Percentiles rank a stretch among this genome's conserved stretches.
These are phyloP conservation scores for Heliconius sara DNA, from an alignment of 2,888 invertebrate species.

Conservation along the genomic window DNA sequence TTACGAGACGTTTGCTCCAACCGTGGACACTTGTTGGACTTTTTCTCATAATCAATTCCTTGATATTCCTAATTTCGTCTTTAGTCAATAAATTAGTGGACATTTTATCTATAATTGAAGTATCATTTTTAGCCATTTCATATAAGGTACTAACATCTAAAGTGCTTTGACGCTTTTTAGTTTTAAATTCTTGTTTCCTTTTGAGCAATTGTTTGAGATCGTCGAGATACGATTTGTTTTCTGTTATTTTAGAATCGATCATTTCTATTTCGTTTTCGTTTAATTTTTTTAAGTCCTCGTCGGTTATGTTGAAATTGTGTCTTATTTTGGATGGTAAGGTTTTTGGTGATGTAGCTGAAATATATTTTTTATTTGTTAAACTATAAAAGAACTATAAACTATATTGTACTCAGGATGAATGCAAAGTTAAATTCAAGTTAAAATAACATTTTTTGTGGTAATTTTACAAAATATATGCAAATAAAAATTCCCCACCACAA, in stretches of 20 bases:
- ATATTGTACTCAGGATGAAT: no score
- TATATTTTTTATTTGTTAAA: background rate
- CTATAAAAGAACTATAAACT: no score
- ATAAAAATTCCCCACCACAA: no score
- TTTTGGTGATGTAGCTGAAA: conserved; percentile 49
- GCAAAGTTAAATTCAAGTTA: no score
- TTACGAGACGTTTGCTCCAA: conserved; percentile 60
- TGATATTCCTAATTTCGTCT: conserved; percentile 66
- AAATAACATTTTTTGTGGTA: no score
- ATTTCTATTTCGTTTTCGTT: conserved; percentile 73
- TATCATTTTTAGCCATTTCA: conserved; percentile 64
- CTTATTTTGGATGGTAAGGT: conserved; percentile 58
- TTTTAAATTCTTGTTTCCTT: conserved; percentile 54
- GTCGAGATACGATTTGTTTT: conserved; percentile 70
- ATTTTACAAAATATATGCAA: no score
- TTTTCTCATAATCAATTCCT: conserved; percentile 64
- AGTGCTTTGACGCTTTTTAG: conserved; percentile 57
- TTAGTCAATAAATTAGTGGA: conserved; percentile 63
- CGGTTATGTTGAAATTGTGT: conserved; percentile 59
- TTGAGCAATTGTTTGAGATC: conserved; percentile 66
- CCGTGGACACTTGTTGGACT: conserved; percentile 67
- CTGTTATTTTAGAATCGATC: conserved; percentile 67
- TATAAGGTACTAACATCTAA: conserved; percentile 68
- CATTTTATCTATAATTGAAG: conserved; percentile 52
- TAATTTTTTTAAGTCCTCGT: conserved; percentile 60